phyloP scores from a whole-genome alignment of 2,888 invertebrate species.

The Ptychoptera albimana region DNA sequence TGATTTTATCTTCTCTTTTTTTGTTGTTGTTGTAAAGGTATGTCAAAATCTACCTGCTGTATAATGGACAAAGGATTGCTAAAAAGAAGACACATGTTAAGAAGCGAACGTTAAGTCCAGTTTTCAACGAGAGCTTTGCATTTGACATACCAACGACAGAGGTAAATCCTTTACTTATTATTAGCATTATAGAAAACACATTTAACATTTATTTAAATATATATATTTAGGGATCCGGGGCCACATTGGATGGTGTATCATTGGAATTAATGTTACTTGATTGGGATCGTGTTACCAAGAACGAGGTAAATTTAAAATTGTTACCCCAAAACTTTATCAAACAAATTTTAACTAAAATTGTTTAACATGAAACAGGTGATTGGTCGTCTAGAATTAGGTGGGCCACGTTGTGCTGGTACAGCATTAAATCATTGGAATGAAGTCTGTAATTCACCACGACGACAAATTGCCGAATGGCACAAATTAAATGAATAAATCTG shows the following conservation, averaged over 20 bases:
- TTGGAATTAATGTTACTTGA: constrained; percentile 46
- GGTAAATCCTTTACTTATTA: constrained; percentile 26
- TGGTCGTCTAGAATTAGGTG: constrained; percentile 86
- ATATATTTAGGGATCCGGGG: constrained; percentile 24
- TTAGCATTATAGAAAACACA: background rate
- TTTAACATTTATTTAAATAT: background rate
- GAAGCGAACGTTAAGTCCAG: constrained; percentile 92
- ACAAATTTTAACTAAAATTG: background rate
- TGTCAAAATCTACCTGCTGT: constrained; percentile 92
- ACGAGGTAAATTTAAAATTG: constrained; percentile 55
- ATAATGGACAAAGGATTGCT: constrained; percentile 93
- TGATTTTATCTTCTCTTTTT: constrained; percentile 13
- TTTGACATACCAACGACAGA: constrained; percentile 80
- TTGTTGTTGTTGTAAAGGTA: constrained; percentile 20
- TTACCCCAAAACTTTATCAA: background rate
- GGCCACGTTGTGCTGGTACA: constrained; percentile 59
- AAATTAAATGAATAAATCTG: constrained; percentile 70
- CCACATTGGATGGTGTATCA: constrained; percentile 28
- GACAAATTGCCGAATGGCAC: constrained; percentile 99
- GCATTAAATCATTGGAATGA: constrained; percentile 94
- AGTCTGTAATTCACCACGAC: constrained; percentile 88
- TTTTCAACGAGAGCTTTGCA: constrained; percentile 97
- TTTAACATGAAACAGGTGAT: constrained; percentile 54
- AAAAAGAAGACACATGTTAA: constrained; percentile 99
- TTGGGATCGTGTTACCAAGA: constrained; percentile 97